Evolutionary conservation across 2,113 vertebrate species (phyloP), one percentile per base, ranked within the genome.

Genomic region (Podilymbus podiceps): DNA sequence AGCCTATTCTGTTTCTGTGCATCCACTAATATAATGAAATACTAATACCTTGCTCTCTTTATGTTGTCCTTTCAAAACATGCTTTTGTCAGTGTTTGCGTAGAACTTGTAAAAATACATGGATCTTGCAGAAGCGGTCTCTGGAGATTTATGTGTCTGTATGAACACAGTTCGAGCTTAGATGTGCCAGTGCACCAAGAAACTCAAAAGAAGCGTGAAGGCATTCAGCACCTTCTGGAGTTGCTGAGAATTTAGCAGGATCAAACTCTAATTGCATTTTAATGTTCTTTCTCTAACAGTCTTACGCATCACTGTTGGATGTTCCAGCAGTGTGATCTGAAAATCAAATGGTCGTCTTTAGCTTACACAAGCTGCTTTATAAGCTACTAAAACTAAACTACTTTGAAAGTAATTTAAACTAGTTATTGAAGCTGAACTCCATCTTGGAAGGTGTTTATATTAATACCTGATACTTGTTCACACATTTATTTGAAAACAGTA

Each of bases 261-360:
- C 62, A 75, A 85, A 20, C 27, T 59, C 69, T 94, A 87, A 93
- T 77, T 94, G 68, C 73, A n/a, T 91, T 95, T 94, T 94, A 91
- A 81, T 93, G 72, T 69, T 93, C 46, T 95, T 90, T 88, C 55
- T 86, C 28, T 72, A 91, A 63, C 56, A 56, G 67, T 68, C 38
- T 81, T 76, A 40, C 27, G 82, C 49, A 85, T 82, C 78, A 88
- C 82, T 91, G n/a, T 78, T 81, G 44, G 74, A 89, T 85, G 63
- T 93, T 91, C 44, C 53, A 60, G 60, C 38, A 68, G 31, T 93
- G 74, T 85, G 90, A 90, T 91, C 79, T 88, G 67, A 89, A 91
- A 91, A 90, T 75, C 74, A 78, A 76, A 68, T 79, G 33, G 74
- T 91, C 0, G 2, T 82, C 35, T 55, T 81, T 83, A 76, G 69